Evolutionary conservation across 2,797 vertebrate genomes (phyloP), one percentile per base, ranked within the genome.

Genomic region (Meda fulgida): DNA sequence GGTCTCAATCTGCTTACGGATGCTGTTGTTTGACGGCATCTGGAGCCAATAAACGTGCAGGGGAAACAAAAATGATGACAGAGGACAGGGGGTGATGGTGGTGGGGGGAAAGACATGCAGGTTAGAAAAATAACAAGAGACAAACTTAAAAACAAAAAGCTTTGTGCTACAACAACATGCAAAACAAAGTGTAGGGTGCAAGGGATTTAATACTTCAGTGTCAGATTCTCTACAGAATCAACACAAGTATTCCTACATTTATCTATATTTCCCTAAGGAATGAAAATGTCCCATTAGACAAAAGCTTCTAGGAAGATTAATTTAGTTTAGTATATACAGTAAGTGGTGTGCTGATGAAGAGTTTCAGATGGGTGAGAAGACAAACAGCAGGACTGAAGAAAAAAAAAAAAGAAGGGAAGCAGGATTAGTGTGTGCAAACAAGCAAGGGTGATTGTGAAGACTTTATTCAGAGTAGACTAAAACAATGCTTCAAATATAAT

Each of bases 11-110:
- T 99, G 98, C 95, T 99, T 99, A 97, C 98, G 97, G 97, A 99
- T 99, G 97, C 97, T 99, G 98, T 99, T 99, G 98, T 99, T 99
- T 98, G 98, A 99, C 95, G 98, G 98, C 96, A 99, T 99, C 98
- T 99, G 97, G 98, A 98, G 97, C 96, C 93, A 97, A 96, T 96
- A 91, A 96, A 96, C 89, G 93, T 95, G 94, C 95, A 93, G 96
- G 91, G 93, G 94, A 94, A 94, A 96, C 92, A 96, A 94, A 71
- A 78, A 77, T 90, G 92, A 89, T 90, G 89, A 92, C 90, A 94
- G 76, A 91, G 93, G 91, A 93, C 90, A 92, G 85, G 91, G 93
- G 91, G 92, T 89, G 86, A 89, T 91, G 93, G 90, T 87, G 79
- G 88, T 89, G 31, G 63, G 93, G 31, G 63, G 93, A 95, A 91